Percentiles rank a stretch among this genome's conserved stretches.
phyloP scores from a whole-genome alignment of 2,888 invertebrate species.

The Sphaerophoria taeniata region DNA sequence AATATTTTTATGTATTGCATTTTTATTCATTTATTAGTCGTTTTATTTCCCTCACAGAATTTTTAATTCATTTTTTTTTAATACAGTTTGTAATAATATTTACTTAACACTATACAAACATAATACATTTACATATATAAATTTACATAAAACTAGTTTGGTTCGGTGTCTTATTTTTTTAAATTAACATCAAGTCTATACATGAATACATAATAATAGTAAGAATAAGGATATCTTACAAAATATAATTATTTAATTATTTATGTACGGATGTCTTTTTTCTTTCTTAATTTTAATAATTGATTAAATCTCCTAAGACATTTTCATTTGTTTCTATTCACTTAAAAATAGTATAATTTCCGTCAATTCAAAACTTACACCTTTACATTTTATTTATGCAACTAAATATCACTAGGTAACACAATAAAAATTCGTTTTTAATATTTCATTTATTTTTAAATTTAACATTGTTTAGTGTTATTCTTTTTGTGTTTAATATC shows the following conservation, averaged over 20 bases:
- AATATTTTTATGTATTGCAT: constrained; percentile 59
- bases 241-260: constrained; percentile 21
- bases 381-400: constrained; percentile 45
- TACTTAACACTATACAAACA: background rate
- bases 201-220: constrained; percentile 36
- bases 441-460: constrained; percentile 25
- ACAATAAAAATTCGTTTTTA: constrained; percentile 70
- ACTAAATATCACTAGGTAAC: constrained; percentile 70
- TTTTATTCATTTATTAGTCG: constrained; percentile 71
- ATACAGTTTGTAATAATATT: constrained; percentile 37
- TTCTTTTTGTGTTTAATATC: constrained; percentile 39
- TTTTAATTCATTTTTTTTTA: constrained; percentile 7
- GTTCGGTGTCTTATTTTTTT: constrained; percentile 68
- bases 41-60: constrained; percentile 69
- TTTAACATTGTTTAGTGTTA: constrained; percentile 19
- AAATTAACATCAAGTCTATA: constrained; percentile 70
- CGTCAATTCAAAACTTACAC: constrained; percentile 46
- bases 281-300: constrained; percentile 62
- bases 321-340: background rate
- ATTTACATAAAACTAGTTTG: constrained; percentile 74
- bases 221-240: constrained; percentile 30
- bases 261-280: constrained; percentile 5
- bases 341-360: constrained; percentile 36
- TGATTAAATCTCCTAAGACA: constrained; percentile 66
- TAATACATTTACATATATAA: constrained; percentile 64